A percentile compares a stretch with the other conserved stretches of the same genome.
phyloP scores from a whole-genome alignment of 2,113 vertebrate genomes.

The Monarcha castaneiventris region DNA sequence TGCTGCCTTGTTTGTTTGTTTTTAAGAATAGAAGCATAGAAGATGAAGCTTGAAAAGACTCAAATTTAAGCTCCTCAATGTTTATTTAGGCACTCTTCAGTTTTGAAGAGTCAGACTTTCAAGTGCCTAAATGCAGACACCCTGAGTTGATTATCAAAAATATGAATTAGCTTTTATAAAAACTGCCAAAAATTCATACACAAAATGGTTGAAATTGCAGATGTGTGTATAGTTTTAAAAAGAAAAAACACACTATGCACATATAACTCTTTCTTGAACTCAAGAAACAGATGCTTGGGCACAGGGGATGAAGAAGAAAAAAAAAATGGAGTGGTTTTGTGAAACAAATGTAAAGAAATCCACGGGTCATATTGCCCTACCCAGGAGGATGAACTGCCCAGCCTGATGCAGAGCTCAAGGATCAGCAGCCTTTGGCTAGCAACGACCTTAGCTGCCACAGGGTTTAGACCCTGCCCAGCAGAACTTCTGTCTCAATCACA shows the following conservation, averaged over 20 bases:
- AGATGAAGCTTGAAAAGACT: background rate
- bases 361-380: background rate
- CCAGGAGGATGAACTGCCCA: background rate
- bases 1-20: background rate
- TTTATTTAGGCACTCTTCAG: background rate
- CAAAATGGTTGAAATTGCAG: background rate
- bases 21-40: background rate
- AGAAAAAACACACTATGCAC: background rate
- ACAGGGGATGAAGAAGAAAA: background rate
- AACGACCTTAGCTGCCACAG: slow-evolving; percentile 10
- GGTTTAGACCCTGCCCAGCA: slow-evolving; percentile 5
- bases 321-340: background rate
- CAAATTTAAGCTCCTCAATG: background rate
- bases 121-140: background rate
- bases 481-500: background rate
- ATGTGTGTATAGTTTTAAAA: background rate
- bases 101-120: background rate
- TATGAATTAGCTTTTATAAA: background rate
- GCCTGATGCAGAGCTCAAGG: slow-evolving; percentile 49
- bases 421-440: slow-evolving; percentile 27
- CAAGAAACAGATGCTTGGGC: background rate
- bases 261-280: background rate
- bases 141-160: background rate
- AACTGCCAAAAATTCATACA: background rate
- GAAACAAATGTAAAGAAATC: background rate